These are phyloP conservation scores for Myopa tessellatipennis DNA, from an alignment of 2,888 invertebrate genomes.

Conservation along the genomic window DNA sequence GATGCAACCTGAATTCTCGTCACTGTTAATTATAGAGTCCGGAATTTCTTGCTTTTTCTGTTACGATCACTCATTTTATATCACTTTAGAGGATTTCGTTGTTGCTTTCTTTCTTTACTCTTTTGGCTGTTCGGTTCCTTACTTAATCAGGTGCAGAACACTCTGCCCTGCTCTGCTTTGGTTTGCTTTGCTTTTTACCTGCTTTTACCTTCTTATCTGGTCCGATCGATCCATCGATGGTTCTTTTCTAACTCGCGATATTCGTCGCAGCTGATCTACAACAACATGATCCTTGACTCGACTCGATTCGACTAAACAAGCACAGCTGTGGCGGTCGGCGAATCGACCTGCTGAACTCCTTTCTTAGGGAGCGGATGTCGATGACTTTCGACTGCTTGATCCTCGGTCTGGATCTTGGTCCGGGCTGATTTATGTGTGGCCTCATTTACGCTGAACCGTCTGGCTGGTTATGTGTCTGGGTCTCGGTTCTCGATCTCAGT, in stretches of 20 bases:
- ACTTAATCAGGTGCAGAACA: slow-evolving; percentile 55
- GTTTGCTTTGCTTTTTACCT: not conserved
- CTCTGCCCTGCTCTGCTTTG: slow-evolving; percentile 23
- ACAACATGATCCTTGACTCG: not conserved
- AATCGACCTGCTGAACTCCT: slow-evolving; percentile 24
- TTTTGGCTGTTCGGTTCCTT: not conserved
- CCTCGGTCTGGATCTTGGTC: slow-evolving; percentile 23
- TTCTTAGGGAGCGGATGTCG: slow-evolving; percentile 4
- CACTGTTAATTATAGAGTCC: slow-evolving; percentile 31
- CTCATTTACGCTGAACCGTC: slow-evolving; percentile 1
- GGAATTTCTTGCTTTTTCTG: slow-evolving; percentile 13
- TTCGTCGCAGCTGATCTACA: slow-evolving; percentile 19
- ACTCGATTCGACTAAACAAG: not conserved
- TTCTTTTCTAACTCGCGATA: not conserved
- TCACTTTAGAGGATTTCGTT: not conserved
- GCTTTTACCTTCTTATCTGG: not conserved
- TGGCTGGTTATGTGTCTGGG: not conserved
- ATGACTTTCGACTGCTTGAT: slow-evolving; percentile 27
- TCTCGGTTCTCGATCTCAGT: not conserved
- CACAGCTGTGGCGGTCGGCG: not conserved
- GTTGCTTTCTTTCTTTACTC: not conserved
- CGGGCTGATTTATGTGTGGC: slow-evolving; percentile 29
- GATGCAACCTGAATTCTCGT: slow-evolving; percentile 26
- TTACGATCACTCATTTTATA: slow-evolving; percentile 26
- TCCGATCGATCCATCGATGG: not conserved